These are phyloP conservation scores for Monopterus albus DNA, from an alignment of 2,113 vertebrate genomes.

Conservation along the genomic window DNA sequence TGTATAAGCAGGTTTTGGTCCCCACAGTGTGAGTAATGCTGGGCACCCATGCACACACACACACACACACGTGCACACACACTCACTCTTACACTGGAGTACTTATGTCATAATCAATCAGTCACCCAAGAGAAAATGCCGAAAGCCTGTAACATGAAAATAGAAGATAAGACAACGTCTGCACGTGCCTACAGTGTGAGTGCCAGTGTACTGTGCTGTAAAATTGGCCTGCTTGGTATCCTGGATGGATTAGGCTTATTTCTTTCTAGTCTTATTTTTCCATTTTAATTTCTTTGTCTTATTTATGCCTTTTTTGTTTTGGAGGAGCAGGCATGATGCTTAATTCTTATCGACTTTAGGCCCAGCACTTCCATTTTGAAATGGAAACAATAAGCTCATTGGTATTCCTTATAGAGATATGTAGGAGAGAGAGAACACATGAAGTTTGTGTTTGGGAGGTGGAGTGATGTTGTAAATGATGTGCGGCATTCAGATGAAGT, in stretches of 20 bases:
- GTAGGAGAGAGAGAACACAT: conserved; percentile 44
- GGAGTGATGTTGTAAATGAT: conserved; percentile 59
- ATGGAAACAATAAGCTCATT: conserved; percentile 67
- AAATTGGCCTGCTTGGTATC: conserved; percentile 50
- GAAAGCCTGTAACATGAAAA: conserved; percentile 25
- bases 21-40: no score
- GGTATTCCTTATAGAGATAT: conserved; percentile 64
- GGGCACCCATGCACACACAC: conserved; percentile 13
- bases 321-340: conserved; percentile 30
- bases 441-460: conserved; percentile 59
- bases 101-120: conserved; percentile 43
- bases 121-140: conserved; percentile 16
- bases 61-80: not conserved
- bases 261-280: conserved; percentile 32
- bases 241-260: conserved; percentile 32
- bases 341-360: conserved; percentile 57
- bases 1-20: no score
- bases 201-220: conserved; percentile 12
- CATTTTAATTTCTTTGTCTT: conserved; percentile 31
- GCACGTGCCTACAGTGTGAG: not conserved
- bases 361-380: conserved; percentile 62
- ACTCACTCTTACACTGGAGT: not conserved
- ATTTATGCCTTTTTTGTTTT: conserved; percentile 47
- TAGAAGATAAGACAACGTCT: not conserved
- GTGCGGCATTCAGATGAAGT: conserved; percentile 47